phyloP scores from a whole-genome alignment of 2,113 vertebrate genomes.

The Dendrocopos noguchii region DNA sequence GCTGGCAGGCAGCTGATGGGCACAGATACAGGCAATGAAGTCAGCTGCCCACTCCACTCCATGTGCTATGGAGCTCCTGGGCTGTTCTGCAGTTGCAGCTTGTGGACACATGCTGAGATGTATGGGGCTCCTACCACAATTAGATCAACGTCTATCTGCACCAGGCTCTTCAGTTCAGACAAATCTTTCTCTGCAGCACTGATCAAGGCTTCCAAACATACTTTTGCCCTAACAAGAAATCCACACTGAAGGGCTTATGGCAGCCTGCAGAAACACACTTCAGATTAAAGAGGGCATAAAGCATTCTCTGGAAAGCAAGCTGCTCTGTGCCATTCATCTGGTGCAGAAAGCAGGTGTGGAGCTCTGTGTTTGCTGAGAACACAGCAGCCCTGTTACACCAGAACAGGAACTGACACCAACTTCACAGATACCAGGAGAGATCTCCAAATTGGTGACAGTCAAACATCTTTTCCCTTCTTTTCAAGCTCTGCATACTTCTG shows the following conservation, averaged over 20 bases:
- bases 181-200: slow-evolving; percentile 12
- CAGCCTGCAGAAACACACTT: slow-evolving; percentile 26
- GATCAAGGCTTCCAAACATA: slow-evolving; percentile 26
- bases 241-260: background rate
- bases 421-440: background rate
- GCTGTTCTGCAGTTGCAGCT: slow-evolving; percentile 18
- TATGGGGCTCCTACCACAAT: slow-evolving; percentile 8
- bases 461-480: background rate
- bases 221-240: slow-evolving; percentile 42
- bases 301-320: background rate
- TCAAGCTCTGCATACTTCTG: background rate
- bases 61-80: slow-evolving; percentile 5
- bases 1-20: background rate
- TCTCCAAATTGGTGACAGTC: background rate
- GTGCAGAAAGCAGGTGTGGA: slow-evolving; percentile 12
- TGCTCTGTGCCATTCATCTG: slow-evolving; percentile 23
- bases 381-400: background rate
- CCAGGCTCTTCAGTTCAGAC: background rate
- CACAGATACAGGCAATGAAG: slow-evolving; percentile 6
- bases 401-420: background rate
- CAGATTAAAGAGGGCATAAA: slow-evolving; percentile 40
- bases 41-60: background rate
- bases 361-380: background rate
- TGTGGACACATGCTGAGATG: slow-evolving; percentile 14
- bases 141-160: slow-evolving; percentile 8